Evolutionary conservation across 2,113 vertebrate species (phyloP), one percentile per base, ranked within the genome.

Genomic region (Eubucco bourcierii): DNA sequence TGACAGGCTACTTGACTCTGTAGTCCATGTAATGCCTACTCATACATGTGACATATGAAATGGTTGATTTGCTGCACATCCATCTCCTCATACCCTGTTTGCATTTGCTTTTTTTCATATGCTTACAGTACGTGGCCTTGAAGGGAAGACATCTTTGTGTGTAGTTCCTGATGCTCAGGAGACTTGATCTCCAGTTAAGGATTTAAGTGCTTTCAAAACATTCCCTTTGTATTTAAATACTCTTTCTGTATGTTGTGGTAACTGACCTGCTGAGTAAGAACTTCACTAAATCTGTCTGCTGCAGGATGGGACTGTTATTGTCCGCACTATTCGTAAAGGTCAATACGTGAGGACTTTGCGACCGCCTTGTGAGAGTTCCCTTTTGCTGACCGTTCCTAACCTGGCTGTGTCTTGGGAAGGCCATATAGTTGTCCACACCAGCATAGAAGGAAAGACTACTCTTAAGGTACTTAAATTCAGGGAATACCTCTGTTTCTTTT

Each of bases 381-480:
- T 99, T 72, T 97, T 98, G 20, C 95, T 98, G 63, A 98, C 98
- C 53, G 97, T 99, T 97, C 98, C 98, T 47, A 98, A 98, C 81
- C 96, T 99, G 95, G 98, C 98, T 46, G 81, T 99, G 84, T 99
- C 99, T 70, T 99, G 98, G 98, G 99, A 99, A 97, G 99, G 99
- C 76, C 98, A 99, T 93, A 96, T 99, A 79, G 98, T 99, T 56
- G 97, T 99, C 59, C 98, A 99, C 94, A 99, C 98, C 90, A 99
- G 98, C 66, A 84, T 98, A 74, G 99, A 99, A 97, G 99, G 98
- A 95, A 99, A 99, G 87, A 98, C 98, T 39, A 98, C 98, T 20
- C 98, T 99, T 21, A 99, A 99, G 98, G 99, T 99, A 97, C 39
- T 70, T 67, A 16, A 24, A 13, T 78, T 87, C 25, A 52, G 47